These are phyloP conservation scores for Gracilinanus agilis DNA, from an alignment of 2,113 vertebrate genomes.

Conservation along the genomic window DNA sequence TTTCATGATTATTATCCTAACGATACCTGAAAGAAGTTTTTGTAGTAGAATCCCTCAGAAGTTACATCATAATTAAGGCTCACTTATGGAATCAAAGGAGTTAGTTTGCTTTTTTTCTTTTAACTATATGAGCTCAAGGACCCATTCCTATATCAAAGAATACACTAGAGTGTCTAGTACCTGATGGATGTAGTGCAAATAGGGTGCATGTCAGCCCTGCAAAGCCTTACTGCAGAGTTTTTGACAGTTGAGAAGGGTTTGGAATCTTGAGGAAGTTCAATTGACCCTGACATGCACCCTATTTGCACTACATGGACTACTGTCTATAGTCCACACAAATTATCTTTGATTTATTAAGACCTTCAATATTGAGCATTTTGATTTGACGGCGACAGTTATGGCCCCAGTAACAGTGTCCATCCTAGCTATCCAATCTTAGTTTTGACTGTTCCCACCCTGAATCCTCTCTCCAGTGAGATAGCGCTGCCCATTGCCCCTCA, in stretches of 20 bases:
- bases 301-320: no score
- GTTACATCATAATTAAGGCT: background rate
- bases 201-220: no score
- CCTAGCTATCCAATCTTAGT: no score
- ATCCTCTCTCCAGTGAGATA: fast-evolving
- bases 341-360: background rate
- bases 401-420: background rate
- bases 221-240: no score
- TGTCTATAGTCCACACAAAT: background rate
- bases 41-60: background rate
- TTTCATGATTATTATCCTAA: background rate
- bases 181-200: no score
- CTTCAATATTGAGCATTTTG: background rate
- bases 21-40: background rate
- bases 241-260: no score
- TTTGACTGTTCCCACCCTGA: background rate
- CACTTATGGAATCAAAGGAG: background rate
- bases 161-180: background rate
- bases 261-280: no score
- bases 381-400: background rate
- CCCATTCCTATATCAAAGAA: background rate
- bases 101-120: background rate
- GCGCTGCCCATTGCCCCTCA: background rate
- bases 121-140: background rate
- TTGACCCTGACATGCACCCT: no score